phyloP scores from a whole-genome alignment of 92 coral and sea anemone genomes.

The Micromussa lordhowensis region DNA sequence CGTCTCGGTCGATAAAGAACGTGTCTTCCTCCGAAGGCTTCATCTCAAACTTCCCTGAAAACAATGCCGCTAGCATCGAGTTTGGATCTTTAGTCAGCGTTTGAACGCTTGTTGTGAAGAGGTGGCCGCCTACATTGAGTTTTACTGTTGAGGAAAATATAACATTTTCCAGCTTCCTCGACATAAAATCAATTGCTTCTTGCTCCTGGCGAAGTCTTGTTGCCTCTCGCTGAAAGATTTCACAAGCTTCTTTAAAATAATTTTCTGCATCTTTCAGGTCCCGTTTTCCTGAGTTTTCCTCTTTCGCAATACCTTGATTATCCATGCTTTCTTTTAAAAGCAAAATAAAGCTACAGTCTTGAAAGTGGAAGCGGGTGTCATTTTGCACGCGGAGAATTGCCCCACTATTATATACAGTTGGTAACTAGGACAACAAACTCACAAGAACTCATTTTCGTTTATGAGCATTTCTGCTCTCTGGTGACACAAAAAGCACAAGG shows the following conservation, averaged over 20 bases:
- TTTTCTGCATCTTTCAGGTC: background rate
- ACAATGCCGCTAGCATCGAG: conserved; percentile 55
- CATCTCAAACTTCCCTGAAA: conserved; percentile 7
- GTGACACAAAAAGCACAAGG: background rate
- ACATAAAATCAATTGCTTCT: conserved; percentile 49
- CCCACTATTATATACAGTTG: background rate
- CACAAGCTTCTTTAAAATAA: background rate
- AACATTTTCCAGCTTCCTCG: conserved; percentile 54
- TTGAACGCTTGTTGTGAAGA: conserved; percentile 63
- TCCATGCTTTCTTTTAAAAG: background rate
- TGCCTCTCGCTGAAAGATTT: background rate
- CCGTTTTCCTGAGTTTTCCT: background rate
- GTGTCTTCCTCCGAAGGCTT: conserved; percentile 14
- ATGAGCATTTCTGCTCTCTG: background rate
- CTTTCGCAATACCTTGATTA: background rate
- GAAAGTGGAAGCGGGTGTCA: background rate
- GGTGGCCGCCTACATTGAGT: conserved; percentile 68
- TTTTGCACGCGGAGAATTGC: background rate
- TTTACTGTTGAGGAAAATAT: conserved; percentile 54
- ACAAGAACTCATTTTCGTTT: background rate
- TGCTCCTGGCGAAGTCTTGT: conserved; percentile 53
- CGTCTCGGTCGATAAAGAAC: conserved; percentile 41
- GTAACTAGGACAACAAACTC: background rate
- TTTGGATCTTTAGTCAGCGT: conserved; percentile 71
- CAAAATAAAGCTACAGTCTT: too few species aligned